Conservation (phyloP, 1,140 invertebrate genomes). For the Nixonia krombeini region DNA sequence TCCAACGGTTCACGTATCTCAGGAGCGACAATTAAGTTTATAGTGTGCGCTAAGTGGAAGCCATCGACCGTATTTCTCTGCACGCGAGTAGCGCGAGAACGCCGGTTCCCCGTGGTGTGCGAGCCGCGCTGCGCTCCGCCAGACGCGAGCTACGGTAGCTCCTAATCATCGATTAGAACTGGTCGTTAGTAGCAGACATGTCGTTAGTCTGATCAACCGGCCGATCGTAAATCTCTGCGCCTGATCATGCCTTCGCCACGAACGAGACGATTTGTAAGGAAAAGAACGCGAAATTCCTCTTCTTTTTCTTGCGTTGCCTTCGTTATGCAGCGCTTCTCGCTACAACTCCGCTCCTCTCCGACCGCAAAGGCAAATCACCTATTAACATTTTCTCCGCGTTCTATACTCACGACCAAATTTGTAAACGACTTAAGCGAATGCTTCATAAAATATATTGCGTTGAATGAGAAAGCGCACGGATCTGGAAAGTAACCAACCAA, state of each 20-base stretch:
- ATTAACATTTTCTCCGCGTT: too few relatives aligned
- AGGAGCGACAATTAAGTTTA: constrained; percentile 54
- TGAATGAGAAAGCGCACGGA: too few relatives aligned
- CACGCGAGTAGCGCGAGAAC: constrained; percentile 31
- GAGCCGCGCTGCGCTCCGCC: constrained; percentile 7
- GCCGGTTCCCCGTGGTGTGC: constrained; percentile 21
- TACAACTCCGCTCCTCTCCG: too few relatives aligned
- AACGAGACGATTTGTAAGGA: background rate
- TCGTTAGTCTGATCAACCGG: constrained; percentile 21
- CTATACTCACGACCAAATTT: too few relatives aligned
- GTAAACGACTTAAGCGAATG: too few relatives aligned
- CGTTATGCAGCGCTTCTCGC: background rate
- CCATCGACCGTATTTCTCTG: constrained; percentile 39
- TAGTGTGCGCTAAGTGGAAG: constrained; percentile 46
- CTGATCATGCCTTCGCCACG: constrained; percentile 4
- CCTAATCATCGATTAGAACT: constrained; percentile 58
- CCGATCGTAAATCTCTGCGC: constrained; percentile 28
- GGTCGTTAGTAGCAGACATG: constrained; percentile 38
- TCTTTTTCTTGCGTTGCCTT: background rate
- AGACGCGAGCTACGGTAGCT: constrained; percentile 39
- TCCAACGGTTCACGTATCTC: constrained; percentile 45
- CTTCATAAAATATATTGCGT: too few relatives aligned
- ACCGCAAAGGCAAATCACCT: too few relatives aligned
- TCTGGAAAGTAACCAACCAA: too few relatives aligned
- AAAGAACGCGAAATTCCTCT: constrained; percentile 1